A percentile compares a stretch with the other conserved stretches of the same genome.
Conservation (phyloP, 2,888 invertebrate species). For the Allacma fusca region DNA sequence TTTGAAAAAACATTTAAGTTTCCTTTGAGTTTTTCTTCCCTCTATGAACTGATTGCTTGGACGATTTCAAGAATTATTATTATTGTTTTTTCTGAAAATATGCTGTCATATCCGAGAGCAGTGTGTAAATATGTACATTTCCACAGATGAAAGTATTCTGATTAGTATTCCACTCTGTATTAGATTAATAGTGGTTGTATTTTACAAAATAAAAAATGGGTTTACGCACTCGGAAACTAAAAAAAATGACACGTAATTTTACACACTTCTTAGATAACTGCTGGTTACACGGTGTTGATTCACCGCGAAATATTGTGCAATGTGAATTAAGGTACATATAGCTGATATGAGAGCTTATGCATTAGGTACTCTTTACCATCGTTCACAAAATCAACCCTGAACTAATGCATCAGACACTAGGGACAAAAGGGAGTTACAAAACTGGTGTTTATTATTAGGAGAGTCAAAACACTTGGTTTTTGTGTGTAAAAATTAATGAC, state of each 20-base stretch:
- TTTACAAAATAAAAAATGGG: background rate
- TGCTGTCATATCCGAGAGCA: too few species aligned
- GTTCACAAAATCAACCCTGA: background rate
- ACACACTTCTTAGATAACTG: background rate
- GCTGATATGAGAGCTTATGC: background rate
- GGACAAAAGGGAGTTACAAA: background rate
- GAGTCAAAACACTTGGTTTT: background rate
- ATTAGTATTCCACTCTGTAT: too few species aligned
- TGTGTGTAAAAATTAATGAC: background rate
- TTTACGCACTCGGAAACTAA: background rate
- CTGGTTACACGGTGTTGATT: slow-evolving; percentile 7
- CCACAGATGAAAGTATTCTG: too few species aligned
- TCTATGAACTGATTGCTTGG: background rate
- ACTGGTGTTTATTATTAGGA: background rate
- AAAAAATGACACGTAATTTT: slow-evolving; percentile 3
- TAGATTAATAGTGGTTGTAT: background rate
- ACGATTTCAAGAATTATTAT: background rate
- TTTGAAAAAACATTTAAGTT: too few species aligned
- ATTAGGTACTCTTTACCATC: too few species aligned
- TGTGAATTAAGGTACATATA: background rate
- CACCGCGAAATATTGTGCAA: background rate
- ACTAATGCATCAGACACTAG: background rate
- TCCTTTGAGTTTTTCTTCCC: background rate
- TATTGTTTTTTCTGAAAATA: too few species aligned
- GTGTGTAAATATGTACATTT: too few species aligned